phyloP scores from a whole-genome alignment of 2,797 vertebrate species.

The Hozukius guyotensis region DNA sequence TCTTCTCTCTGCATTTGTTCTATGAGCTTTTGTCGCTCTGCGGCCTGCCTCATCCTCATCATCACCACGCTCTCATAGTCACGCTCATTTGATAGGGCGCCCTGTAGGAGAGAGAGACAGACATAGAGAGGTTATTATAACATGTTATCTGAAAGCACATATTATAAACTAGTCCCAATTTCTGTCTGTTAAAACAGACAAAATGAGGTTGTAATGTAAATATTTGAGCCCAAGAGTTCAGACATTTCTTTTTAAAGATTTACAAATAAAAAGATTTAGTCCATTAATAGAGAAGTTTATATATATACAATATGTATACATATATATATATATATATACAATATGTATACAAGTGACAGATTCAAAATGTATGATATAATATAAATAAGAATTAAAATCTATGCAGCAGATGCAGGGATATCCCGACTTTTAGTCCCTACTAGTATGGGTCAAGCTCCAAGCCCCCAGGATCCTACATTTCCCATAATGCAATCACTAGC shows the following conservation, averaged over 20 bases:
- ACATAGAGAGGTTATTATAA: neutral
- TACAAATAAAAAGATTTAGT: neutral
- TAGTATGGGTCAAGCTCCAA: neutral
- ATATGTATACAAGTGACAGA: too few species aligned
- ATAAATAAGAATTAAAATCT: neutral
- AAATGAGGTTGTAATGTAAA: neutral
- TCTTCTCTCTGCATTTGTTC: slow-evolving; percentile 91
- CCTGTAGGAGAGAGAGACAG: slow-evolving; percentile 74
- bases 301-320: too few species aligned
- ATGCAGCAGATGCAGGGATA: neutral
- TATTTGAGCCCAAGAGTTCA: neutral
- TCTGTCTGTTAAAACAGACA: neutral
- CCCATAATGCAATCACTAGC: neutral
- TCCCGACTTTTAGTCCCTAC: neutral
- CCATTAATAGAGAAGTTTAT: neutral
- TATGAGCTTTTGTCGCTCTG: slow-evolving; percentile 93
- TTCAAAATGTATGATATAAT: neutral
- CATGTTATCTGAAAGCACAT: neutral
- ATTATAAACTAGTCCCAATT: neutral
- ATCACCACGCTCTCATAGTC: slow-evolving; percentile 97
- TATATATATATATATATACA: too few species aligned
- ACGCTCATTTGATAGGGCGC: slow-evolving; percentile 85
- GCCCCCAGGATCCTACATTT: neutral
- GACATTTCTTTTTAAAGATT: neutral
- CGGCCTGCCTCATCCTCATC: slow-evolving; percentile 97